Evolutionary conservation across 1,140 invertebrate species (phyloP).

Genomic region (Plodia interpunctella): DNA sequence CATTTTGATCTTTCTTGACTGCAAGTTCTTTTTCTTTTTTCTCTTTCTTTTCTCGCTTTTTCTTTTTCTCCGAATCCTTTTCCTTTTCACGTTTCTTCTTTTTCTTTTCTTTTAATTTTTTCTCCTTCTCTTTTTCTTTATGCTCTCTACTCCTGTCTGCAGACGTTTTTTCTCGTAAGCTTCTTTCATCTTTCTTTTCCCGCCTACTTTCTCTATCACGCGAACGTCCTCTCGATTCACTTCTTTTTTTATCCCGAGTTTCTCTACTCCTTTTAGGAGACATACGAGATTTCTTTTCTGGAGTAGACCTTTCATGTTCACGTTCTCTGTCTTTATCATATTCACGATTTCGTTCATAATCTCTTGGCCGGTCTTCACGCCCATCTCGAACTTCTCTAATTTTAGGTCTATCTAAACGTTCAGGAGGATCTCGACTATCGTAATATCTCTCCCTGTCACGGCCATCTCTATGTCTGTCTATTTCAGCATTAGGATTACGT

Average conservation of each 20-base stretch:
- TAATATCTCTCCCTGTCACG: conserved; percentile 52
- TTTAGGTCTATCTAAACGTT: conserved; percentile 50
- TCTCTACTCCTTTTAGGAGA: conserved; percentile 66
- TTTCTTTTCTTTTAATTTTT: conserved; percentile 71
- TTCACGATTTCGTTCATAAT: conserved; percentile 59
- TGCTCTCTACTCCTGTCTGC: conserved; percentile 56
- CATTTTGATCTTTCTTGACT: conserved; percentile 38
- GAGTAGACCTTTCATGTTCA: conserved; percentile 54
- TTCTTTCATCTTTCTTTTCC: conserved; percentile 64
- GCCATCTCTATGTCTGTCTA: conserved; percentile 54
- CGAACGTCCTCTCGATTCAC: conserved; percentile 68
- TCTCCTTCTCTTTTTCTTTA: conserved; percentile 71
- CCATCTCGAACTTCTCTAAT: conserved; percentile 35
- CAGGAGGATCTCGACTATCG: conserved; percentile 47
- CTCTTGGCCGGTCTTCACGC: conserved; percentile 50
- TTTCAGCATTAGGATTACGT: conserved; percentile 55
- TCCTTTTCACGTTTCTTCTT: conserved; percentile 66
- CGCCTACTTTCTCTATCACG: conserved; percentile 49
- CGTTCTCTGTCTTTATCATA: conserved; percentile 63
- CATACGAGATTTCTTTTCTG: conserved; percentile 53
- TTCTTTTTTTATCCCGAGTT: conserved; percentile 54
- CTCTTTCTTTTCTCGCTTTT: conserved; percentile 71
- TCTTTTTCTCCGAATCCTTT: conserved; percentile 69
- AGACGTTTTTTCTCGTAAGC: conserved; percentile 52
- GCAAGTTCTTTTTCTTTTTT: conserved; percentile 65